A percentile compares a stretch with the other conserved stretches of the same genome.
These are phyloP conservation scores for Ctenosaura bakeri DNA, from an alignment of 2,797 vertebrate species.

Conservation along the genomic window DNA sequence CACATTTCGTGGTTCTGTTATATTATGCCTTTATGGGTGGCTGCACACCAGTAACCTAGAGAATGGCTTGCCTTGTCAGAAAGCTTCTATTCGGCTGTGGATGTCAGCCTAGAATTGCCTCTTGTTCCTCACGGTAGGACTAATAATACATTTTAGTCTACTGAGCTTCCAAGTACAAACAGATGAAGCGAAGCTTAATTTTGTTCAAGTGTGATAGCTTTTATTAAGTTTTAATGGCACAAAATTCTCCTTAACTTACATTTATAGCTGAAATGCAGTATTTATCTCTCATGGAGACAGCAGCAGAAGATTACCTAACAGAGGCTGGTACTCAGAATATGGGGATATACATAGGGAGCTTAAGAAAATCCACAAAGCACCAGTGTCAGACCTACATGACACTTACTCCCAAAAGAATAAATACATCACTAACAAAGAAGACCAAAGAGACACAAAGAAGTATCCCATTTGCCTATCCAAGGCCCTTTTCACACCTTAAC, in stretches of 20 bases:
- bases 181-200: slow-evolving; percentile 65
- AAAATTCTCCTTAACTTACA: slow-evolving; percentile 50
- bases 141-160: slow-evolving; percentile 63
- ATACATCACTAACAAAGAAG: not conserved
- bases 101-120: slow-evolving; percentile 55
- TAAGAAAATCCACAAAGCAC: not conserved
- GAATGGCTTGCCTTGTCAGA: slow-evolving; percentile 54
- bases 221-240: slow-evolving; percentile 57
- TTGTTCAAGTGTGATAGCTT: slow-evolving; percentile 56
- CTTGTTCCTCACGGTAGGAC: slow-evolving; percentile 49
- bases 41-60: not conserved
- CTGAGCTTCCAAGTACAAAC: slow-evolving; percentile 54
- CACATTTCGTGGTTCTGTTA: slow-evolving; percentile 25
- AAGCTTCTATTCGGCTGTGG: slow-evolving; percentile 43
- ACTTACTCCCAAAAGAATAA: not conserved
- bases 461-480: not conserved
- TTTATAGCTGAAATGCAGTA: slow-evolving; percentile 50
- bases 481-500: too few species aligned
- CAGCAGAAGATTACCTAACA: not conserved
- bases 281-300: not conserved
- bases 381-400: not conserved
- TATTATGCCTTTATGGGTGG: slow-evolving; percentile 32
- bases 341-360: not conserved
- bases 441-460: not conserved
- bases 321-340: not conserved